Percentiles rank a stretch among this genome's conserved stretches.
These are phyloP conservation scores for Carabus problematicus DNA, from an alignment of 2,888 invertebrate species.

Conservation along the genomic window DNA sequence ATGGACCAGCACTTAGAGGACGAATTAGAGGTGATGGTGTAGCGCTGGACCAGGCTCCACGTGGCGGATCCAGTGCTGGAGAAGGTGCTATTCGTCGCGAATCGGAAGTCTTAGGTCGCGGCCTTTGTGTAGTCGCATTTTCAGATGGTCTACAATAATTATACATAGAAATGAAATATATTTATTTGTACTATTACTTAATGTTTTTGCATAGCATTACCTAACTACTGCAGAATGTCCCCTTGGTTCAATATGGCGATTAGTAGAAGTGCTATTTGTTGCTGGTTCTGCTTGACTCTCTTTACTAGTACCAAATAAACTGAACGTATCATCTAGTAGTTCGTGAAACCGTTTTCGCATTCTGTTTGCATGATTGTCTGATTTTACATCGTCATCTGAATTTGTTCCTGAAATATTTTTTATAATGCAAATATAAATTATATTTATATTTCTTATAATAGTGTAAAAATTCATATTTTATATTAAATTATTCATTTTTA, in stretches of 20 bases:
- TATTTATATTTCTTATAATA: not conserved
- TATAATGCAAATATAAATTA: conserved; percentile 14
- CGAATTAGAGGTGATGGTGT: conserved; percentile 63
- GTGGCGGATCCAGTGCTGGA: conserved; percentile 54
- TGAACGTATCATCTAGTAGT: conserved; percentile 80
- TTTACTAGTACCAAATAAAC: conserved; percentile 73
- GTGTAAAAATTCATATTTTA: not conserved
- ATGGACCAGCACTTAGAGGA: conserved; percentile 72
- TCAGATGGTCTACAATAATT: conserved; percentile 44
- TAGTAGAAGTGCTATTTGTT: conserved; percentile 45
- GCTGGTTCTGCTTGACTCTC: conserved; percentile 58
- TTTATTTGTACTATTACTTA: not conserved
- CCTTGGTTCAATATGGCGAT: conserved; percentile 53
- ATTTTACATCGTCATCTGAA: conserved; percentile 46
- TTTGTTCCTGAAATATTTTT: conserved; percentile 27
- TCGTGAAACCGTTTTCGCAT: conserved; percentile 79
- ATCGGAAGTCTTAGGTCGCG: conserved; percentile 57
- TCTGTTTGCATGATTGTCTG: conserved; percentile 57
- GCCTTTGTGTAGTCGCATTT: conserved; percentile 49
- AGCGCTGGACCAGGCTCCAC: conserved; percentile 64
- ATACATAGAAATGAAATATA: conserved; percentile 16
- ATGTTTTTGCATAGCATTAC: conserved; percentile 39
- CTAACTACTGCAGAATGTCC: conserved; percentile 55
- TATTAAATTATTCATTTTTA: not conserved
- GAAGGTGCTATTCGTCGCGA: conserved; percentile 50